Conservation (phyloP, 2,888 invertebrate genomes). For the Metallyticus violacea region DNA sequence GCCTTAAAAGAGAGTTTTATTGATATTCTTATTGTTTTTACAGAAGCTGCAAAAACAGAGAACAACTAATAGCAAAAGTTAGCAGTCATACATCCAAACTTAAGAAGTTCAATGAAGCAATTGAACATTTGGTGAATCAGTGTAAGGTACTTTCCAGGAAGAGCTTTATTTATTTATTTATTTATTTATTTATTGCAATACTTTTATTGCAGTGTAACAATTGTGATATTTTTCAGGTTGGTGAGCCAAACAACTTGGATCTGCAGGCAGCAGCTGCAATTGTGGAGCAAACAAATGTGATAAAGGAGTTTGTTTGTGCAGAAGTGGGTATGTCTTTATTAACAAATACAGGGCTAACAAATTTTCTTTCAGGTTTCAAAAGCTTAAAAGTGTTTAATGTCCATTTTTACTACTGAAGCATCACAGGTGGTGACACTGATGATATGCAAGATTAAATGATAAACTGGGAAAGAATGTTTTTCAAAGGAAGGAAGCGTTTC, state of each 20-base stretch:
- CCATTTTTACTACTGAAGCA: no score
- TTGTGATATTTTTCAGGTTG: constrained; percentile 36
- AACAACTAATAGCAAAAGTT: constrained; percentile 11
- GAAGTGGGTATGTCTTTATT: constrained; percentile 43
- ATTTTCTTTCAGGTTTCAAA: no score
- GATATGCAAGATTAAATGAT: no score
- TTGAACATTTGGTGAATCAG: constrained; percentile 24
- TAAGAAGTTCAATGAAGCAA: constrained; percentile 19
- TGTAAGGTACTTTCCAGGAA: constrained; percentile 14
- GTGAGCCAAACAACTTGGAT: constrained; percentile 40
- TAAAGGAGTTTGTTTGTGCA: constrained; percentile 38
- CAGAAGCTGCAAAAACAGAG: constrained; percentile 26
- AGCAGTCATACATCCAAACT: constrained; percentile 1
- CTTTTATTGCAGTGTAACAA: background rate
- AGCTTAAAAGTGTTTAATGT: no score
- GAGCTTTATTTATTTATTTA: background rate
- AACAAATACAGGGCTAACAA: no score
- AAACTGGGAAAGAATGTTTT: no score
- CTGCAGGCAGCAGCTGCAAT: constrained; percentile 40
- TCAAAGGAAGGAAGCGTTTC: no score
- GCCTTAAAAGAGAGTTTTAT: no score
- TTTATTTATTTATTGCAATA: background rate
- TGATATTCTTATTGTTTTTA: background rate
- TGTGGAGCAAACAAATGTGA: constrained; percentile 39
- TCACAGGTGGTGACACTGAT: no score